Percentiles rank a stretch among this genome's conserved stretches.
Evolutionary conservation across 2,888 invertebrate genomes (phyloP).

Genomic region (Trichogramma evanescens): DNA sequence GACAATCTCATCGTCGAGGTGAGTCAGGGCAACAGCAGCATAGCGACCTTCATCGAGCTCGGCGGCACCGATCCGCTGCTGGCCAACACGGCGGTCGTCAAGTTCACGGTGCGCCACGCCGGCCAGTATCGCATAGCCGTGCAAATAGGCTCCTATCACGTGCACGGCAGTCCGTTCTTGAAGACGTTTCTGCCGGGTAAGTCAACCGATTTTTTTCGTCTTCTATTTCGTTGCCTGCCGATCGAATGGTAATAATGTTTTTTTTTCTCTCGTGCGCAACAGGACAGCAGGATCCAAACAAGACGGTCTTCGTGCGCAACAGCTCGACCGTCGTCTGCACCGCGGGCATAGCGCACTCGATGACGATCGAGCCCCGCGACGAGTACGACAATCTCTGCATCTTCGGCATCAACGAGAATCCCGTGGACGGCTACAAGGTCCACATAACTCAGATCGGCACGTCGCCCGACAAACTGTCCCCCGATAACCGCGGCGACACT

Average conservation of each 20-base stretch:
- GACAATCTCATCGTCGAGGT: conserved; percentile 85
- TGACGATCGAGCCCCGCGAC: conserved; percentile 86
- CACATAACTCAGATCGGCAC: conserved; percentile 44
- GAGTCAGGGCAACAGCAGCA: conserved; percentile 75
- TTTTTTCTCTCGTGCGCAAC: conserved; percentile 4
- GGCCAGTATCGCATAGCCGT: conserved; percentile 83
- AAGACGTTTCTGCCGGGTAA: conserved; percentile 70
- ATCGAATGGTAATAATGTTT: background rate
- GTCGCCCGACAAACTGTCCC: background rate
- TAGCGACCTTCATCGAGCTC: conserved; percentile 77
- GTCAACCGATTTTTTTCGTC: background rate
- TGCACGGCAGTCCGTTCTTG: conserved; percentile 80
- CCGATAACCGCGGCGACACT: background rate
- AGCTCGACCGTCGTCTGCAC: conserved; percentile 81
- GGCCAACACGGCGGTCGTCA: conserved; percentile 80
- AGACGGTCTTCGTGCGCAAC: conserved; percentile 75
- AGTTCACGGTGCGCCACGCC: conserved; percentile 86
- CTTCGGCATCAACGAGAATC: conserved; percentile 56
- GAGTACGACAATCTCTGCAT: conserved; percentile 80
- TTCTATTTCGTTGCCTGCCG: background rate
- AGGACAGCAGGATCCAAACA: conserved; percentile 75
- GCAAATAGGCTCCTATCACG: conserved; percentile 72
- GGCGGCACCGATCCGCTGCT: conserved; percentile 78
- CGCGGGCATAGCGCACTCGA: conserved; percentile 64
- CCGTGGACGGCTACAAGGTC: conserved; percentile 53